phyloP scores from a whole-genome alignment of 2,113 vertebrate genomes.

The Dendrocopos noguchii region DNA sequence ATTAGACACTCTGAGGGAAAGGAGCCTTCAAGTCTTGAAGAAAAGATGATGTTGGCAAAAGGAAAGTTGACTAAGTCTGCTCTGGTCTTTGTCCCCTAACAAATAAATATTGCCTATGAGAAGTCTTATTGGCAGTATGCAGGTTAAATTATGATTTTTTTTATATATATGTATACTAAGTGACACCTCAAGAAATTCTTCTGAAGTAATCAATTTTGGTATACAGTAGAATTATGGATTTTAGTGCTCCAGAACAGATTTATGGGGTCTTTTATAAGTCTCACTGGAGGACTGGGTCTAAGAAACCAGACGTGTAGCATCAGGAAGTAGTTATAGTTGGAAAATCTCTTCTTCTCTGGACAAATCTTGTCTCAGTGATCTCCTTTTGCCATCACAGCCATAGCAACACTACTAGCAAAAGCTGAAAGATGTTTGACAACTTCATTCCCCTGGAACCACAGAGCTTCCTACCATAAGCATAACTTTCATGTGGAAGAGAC shows the following conservation, averaged over 20 bases:
- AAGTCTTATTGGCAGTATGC: background rate
- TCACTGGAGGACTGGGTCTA: background rate
- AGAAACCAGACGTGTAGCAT: slow-evolving; percentile 18
- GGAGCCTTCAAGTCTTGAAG: background rate
- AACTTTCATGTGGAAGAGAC: slow-evolving; percentile 56
- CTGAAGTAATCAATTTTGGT: slow-evolving; percentile 4
- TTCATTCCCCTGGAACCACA: slow-evolving; percentile 56
- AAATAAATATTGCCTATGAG: background rate
- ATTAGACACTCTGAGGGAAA: background rate
- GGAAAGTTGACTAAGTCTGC: background rate
- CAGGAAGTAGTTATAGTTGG: slow-evolving; percentile 47
- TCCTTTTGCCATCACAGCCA: slow-evolving; percentile 55
- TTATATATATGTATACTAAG: background rate
- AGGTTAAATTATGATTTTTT: background rate
- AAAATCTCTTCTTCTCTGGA: slow-evolving; percentile 27
- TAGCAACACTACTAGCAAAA: slow-evolving; percentile 17
- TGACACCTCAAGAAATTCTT: background rate
- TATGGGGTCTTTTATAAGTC: slow-evolving; percentile 33
- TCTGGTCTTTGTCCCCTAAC: background rate
- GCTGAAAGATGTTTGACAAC: slow-evolving; percentile 57
- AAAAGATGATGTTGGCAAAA: background rate
- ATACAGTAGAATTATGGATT: slow-evolving; percentile 2
- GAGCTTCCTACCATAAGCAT: slow-evolving; percentile 37
- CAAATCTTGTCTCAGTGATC: slow-evolving; percentile 37
- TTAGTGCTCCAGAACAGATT: slow-evolving; percentile 17